phyloP scores from a whole-genome alignment of 2,888 invertebrate species.

The Andricus quercusramuli region DNA sequence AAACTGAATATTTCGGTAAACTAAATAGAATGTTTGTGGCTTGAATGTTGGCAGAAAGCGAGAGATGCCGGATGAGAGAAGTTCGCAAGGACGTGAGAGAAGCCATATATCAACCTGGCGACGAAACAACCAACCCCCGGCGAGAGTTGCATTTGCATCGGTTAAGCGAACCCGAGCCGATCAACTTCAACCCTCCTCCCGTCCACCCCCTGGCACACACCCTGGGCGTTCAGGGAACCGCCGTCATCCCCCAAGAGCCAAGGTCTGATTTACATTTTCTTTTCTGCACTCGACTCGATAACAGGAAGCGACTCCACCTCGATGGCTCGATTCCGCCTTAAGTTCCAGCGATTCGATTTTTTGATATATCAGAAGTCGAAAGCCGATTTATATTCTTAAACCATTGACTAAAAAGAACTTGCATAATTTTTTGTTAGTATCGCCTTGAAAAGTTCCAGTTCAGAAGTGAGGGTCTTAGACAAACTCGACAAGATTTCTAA shows the following conservation, averaged over 20 bases:
- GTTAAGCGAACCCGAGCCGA: constrained; percentile 65
- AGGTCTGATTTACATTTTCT: constrained; percentile 71
- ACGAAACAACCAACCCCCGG: constrained; percentile 75
- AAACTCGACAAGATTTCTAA: background rate
- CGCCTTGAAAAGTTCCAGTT: background rate
- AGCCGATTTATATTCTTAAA: background rate
- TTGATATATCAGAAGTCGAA: constrained; percentile 43
- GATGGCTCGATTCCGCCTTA: constrained; percentile 63
- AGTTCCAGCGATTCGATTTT: constrained; percentile 65
- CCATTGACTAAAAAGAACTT: background rate
- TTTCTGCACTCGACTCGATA: constrained; percentile 68
- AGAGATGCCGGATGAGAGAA: constrained; percentile 43
- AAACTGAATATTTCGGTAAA: constrained; percentile 41
- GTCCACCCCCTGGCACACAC: constrained; percentile 44
- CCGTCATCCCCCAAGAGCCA: constrained; percentile 61
- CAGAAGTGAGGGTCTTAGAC: no score
- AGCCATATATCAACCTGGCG: constrained; percentile 72
- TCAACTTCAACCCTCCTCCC: constrained; percentile 62
- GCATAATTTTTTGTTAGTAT: background rate
- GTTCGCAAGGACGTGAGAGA: constrained; percentile 56
- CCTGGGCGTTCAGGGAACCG: constrained; percentile 57
- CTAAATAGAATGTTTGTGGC: constrained; percentile 30
- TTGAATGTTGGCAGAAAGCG: constrained; percentile 24
- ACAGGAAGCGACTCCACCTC: constrained; percentile 69
- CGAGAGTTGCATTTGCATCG: constrained; percentile 77